These are phyloP conservation scores for Schizopygopsis malacanthus DNA, from an alignment of 2,797 vertebrate genomes.

Conservation along the genomic window DNA sequence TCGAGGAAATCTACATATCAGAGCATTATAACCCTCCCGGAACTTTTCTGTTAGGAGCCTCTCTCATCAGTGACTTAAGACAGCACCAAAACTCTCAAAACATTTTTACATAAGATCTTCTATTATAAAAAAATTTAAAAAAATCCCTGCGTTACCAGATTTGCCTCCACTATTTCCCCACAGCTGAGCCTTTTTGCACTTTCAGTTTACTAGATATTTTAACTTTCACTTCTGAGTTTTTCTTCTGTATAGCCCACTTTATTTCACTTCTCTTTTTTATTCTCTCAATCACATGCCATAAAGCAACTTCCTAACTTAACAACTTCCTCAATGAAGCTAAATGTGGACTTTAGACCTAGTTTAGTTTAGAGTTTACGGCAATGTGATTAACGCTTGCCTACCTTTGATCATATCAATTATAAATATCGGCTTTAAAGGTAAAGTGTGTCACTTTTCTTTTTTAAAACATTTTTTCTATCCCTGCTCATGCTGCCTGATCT, in stretches of 20 bases:
- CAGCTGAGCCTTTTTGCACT: background rate
- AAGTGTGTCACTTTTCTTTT: background rate
- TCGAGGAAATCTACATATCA: slow-evolving; percentile 70
- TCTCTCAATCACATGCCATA: background rate
- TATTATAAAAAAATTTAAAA: background rate
- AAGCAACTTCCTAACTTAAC: background rate
- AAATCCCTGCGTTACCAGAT: background rate
- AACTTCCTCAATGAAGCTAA: background rate
- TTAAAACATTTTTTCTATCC: background rate
- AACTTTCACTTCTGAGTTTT: slow-evolving; percentile 45
- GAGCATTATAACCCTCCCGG: slow-evolving; percentile 69
- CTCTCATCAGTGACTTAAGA: slow-evolving; percentile 70
- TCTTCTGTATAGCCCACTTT: slow-evolving; percentile 22
- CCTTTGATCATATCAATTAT: background rate
- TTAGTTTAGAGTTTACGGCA: background rate
- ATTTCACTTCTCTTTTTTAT: slow-evolving; percentile 47
- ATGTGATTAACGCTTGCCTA: background rate
- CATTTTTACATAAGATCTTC: background rate
- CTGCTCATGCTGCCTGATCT: background rate
- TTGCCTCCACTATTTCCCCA: background rate
- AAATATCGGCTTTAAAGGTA: background rate
- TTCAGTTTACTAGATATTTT: slow-evolving; percentile 30
- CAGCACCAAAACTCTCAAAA: background rate
- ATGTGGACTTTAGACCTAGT: background rate
- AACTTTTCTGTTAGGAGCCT: slow-evolving; percentile 67